Conservation (phyloP, 2,888 invertebrate species). For the Drosophila villosipedis region DNA sequence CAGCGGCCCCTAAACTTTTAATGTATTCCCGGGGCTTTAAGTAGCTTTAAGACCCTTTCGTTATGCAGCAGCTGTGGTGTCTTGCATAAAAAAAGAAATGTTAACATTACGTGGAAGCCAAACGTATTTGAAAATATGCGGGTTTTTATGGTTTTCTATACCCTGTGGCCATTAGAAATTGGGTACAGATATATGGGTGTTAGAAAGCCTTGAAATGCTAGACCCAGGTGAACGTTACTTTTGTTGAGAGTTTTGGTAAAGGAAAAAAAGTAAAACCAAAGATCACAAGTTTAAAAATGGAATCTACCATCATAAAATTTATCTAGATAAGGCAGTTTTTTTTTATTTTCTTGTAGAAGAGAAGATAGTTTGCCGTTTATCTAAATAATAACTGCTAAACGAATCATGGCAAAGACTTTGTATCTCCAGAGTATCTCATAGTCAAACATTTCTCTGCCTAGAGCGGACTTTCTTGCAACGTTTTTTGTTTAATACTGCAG, state of each 20-base stretch:
- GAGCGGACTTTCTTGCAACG: not conserved
- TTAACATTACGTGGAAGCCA: constrained; percentile 24
- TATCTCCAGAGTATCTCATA: not conserved
- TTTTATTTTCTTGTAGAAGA: not conserved
- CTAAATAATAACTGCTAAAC: not conserved
- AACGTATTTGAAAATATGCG: constrained; percentile 20
- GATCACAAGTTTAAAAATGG: not conserved
- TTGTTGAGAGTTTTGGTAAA: not conserved
- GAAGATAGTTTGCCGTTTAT: not conserved
- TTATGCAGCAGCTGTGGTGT: constrained; percentile 30
- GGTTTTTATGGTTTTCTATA: constrained; percentile 60
- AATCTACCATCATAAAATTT: not conserved
- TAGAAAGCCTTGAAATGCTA: not conserved
- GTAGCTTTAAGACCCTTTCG: constrained; percentile 54
- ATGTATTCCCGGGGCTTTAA: constrained; percentile 42
- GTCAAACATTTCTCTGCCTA: not conserved
- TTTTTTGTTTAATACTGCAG: constrained; percentile 49
- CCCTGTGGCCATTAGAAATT: constrained; percentile 10
- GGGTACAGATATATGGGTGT: not conserved
- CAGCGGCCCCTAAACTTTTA: constrained; percentile 30
- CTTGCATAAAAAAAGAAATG: constrained; percentile 15
- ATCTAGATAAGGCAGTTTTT: not conserved
- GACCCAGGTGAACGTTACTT: not conserved
- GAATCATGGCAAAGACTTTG: not conserved
- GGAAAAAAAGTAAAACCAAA: not conserved